These are phyloP conservation scores for Hipparchia sbordonii DNA, from an alignment of 2,888 invertebrate species.

Conservation along the genomic window DNA sequence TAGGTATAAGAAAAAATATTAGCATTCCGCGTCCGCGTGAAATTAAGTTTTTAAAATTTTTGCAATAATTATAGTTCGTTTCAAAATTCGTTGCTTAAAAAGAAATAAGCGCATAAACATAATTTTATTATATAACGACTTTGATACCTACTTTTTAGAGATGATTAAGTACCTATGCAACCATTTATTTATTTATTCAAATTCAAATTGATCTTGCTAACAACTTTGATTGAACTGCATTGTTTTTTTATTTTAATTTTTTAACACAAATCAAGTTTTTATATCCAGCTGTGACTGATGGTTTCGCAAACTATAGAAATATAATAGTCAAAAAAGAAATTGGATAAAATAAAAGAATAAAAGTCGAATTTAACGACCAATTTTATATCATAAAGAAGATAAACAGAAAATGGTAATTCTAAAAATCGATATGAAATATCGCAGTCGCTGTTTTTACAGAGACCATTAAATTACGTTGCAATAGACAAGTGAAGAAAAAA, in stretches of 20 bases:
- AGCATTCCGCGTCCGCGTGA: no score
- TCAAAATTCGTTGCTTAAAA: no score
- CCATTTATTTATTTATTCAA: conserved; percentile 7
- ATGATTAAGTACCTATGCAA: no score
- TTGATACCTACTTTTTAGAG: no score
- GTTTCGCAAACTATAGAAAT: conserved; percentile 19
- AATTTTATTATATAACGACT: no score
- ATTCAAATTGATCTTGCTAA: conserved; percentile 1
- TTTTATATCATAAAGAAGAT: not conserved
- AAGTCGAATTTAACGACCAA: conserved; percentile 19
- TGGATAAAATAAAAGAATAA: conserved; percentile 1
- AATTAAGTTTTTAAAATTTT: no score
- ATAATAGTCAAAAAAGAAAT: conserved; percentile 23
- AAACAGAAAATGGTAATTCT: not conserved
- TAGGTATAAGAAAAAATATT: no score
- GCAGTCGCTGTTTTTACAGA: conserved; percentile 5
- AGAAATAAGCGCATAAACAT: no score
- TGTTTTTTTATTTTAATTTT: conserved; percentile 25
- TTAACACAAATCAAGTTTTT: conserved; percentile 27
- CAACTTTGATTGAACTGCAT: not conserved
- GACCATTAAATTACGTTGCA: conserved; percentile 39
- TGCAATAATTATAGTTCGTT: no score
- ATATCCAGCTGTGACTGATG: conserved; percentile 40
- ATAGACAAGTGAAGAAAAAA: conserved; percentile 69
- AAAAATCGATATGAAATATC: conserved; percentile 10